Conservation (phyloP, 1,140 invertebrate genomes). For the Pinna nobilis region DNA sequence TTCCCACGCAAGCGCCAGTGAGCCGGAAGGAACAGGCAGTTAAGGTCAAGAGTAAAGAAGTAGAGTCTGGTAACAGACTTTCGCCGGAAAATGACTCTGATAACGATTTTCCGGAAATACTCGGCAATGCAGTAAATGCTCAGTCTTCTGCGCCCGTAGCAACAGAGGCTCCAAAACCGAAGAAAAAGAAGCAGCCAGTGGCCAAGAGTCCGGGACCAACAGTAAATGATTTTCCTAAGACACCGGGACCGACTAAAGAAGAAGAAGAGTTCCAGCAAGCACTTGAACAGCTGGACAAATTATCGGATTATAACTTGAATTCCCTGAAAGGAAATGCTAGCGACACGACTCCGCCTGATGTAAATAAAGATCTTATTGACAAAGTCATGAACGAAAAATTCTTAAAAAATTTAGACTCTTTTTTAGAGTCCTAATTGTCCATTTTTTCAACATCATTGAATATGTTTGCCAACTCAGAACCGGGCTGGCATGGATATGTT, state of each 20-base stretch:
- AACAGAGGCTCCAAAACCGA: background rate
- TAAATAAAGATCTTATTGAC: background rate
- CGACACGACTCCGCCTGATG: background rate
- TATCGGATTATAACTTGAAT: conserved; percentile 9
- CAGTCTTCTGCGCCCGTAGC: background rate
- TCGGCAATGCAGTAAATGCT: background rate
- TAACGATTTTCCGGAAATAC: conserved; percentile 7
- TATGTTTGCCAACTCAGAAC: too few species aligned
- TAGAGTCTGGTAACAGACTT: background rate
- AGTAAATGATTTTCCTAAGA: background rate
- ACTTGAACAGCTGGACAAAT: conserved; percentile 9
- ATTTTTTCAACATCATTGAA: too few species aligned
- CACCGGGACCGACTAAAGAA: background rate
- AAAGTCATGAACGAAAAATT: conserved; percentile 10
- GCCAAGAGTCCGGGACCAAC: conserved; percentile 4
- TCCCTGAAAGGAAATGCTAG: conserved; percentile 1
- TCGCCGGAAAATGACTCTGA: background rate
- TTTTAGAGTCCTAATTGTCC: background rate
- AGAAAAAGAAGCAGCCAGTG: background rate
- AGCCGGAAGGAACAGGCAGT: background rate
- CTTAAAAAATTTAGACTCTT: conserved; percentile 5
- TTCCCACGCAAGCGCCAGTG: background rate
- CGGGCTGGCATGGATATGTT: too few species aligned
- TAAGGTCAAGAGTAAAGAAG: background rate
- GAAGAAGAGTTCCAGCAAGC: background rate